phyloP scores from a whole-genome alignment of 2,113 vertebrate genomes.

The Noctilio leporinus region DNA sequence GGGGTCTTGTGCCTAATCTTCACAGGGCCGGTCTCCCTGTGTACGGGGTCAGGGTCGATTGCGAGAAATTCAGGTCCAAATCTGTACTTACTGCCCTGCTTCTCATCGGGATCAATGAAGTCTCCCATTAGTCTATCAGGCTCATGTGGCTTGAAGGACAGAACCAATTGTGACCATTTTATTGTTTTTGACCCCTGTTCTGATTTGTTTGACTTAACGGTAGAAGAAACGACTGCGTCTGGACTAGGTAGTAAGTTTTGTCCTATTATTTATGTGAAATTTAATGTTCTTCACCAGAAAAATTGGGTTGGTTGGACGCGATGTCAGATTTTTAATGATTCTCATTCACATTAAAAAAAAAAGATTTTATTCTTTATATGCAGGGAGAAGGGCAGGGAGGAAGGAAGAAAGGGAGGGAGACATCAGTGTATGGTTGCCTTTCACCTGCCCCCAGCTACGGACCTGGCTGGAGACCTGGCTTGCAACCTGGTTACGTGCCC shows the following conservation, averaged over 20 bases:
- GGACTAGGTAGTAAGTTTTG: conserved; percentile 47
- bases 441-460: too few species aligned
- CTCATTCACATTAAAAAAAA: too few species aligned
- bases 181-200: neutral
- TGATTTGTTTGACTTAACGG: conserved; percentile 17
- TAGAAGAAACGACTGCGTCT: conserved; percentile 24
- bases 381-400: too few species aligned
- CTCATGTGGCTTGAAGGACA: neutral
- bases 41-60: neutral
- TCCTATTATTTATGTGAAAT: neutral
- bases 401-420: too few species aligned
- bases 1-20: conserved; percentile 14
- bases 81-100: neutral
- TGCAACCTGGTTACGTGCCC: too few species aligned
- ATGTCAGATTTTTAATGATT: neutral
- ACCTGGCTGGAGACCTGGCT: too few species aligned
- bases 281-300: neutral
- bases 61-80: neutral
- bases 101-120: conserved; percentile 19
- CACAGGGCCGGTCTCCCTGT: neutral
- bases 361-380: too few species aligned
- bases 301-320: neutral
- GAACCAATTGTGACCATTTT: neutral
- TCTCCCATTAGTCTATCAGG: neutral
- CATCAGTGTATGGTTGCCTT: too few species aligned